A percentile compares a stretch with the other conserved stretches of the same genome.
Conservation (phyloP, 2,797 vertebrate species). For the Chelonia mydas region DNA sequence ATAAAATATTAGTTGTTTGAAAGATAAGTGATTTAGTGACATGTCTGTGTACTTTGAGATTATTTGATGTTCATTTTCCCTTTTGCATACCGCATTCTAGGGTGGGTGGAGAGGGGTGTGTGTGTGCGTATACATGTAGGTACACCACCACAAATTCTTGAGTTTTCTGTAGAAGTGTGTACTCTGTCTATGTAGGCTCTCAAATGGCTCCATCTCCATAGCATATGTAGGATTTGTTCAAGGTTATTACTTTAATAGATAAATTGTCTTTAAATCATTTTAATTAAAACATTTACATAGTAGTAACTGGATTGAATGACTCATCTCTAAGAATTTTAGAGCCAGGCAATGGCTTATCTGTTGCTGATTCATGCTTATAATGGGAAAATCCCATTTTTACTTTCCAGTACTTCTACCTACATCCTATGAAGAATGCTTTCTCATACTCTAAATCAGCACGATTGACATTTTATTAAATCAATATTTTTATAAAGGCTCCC, state of each 20-base stretch:
- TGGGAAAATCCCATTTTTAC: slow-evolving; percentile 25
- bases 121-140: background rate
- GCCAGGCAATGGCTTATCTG: background rate
- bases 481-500: background rate
- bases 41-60: background rate
- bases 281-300: background rate
- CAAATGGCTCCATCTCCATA: background rate
- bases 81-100: background rate
- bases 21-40: background rate
- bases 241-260: background rate
- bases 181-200: background rate
- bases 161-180: background rate
- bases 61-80: background rate
- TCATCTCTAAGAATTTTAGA: background rate
- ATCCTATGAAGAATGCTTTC: slow-evolving; percentile 2
- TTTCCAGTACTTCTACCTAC: slow-evolving; percentile 2
- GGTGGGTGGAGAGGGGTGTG: background rate
- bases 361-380: slow-evolving; percentile 28
- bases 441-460: background rate
- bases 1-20: background rate
- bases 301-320: background rate
- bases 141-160: background rate
- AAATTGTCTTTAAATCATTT: background rate
- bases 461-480: slow-evolving; percentile 17
- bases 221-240: background rate